Conservation (phyloP, 2,113 vertebrate species). For the Indri indri region DNA sequence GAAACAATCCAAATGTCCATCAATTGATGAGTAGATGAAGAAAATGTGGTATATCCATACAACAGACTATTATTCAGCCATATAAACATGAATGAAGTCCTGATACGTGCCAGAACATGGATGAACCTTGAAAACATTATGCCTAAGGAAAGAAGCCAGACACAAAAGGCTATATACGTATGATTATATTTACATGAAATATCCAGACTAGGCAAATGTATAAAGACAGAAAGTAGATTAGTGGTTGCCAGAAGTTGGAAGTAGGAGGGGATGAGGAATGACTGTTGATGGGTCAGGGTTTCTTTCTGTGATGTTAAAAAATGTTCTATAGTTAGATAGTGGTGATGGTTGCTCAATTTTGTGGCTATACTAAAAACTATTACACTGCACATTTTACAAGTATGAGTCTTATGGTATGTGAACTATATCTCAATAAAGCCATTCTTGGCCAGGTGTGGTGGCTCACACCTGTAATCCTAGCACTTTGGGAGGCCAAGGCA, state of each 20-base stretch:
- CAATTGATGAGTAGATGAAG: not conserved
- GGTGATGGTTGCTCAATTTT: not conserved
- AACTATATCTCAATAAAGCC: not conserved
- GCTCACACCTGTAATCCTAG: no score
- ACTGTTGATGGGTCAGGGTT: not conserved
- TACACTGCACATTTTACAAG: not conserved
- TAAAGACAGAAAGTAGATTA: not conserved
- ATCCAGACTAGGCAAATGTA: not conserved
- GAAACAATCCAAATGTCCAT: not conserved
- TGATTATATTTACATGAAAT: not conserved
- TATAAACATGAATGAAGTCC: not conserved
- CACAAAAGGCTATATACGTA: not conserved
- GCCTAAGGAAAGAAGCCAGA: not conserved
- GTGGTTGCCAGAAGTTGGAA: not conserved
- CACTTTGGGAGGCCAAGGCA: no score
- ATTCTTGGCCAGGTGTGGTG: not conserved
- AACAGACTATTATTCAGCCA: not conserved
- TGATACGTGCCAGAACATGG: not conserved
- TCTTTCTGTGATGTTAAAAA: not conserved
- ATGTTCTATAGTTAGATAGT: not conserved
- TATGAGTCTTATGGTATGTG: not conserved
- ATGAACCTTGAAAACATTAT: not conserved
- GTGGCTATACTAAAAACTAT: not conserved
- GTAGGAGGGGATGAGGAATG: not conserved
- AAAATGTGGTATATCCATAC: not conserved